Percentiles rank a stretch among this genome's conserved stretches.
Conservation (phyloP, 2,797 vertebrate genomes). For the Champsocephalus esox region DNA sequence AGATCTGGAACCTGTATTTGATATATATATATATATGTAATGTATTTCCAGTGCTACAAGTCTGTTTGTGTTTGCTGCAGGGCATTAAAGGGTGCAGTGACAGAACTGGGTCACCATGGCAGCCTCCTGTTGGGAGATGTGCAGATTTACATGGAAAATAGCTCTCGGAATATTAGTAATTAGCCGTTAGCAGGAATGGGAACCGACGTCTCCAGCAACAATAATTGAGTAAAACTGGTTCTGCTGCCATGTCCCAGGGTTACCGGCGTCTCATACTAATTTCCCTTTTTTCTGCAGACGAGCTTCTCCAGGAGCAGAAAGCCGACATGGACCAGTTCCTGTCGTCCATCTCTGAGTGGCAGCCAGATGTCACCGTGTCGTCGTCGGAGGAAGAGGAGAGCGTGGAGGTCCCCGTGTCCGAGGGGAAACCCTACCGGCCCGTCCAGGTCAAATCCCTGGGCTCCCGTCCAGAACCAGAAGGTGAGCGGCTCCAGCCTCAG, state of each 20-base stretch:
- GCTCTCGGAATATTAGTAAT: slow-evolving; percentile 69
- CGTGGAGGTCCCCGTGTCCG: slow-evolving; percentile 85
- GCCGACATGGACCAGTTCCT: slow-evolving; percentile 97
- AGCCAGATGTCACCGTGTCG: slow-evolving; percentile 91
- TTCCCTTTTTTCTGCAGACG: slow-evolving; percentile 81
- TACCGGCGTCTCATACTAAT: slow-evolving; percentile 8
- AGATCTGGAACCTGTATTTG: background rate
- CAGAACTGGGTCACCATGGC: slow-evolving; percentile 78
- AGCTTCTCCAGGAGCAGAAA: slow-evolving; percentile 94
- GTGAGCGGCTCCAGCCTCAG: slow-evolving; percentile 78
- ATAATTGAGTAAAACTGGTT: slow-evolving; percentile 33
- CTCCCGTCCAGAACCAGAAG: slow-evolving; percentile 89
- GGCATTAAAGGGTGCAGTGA: slow-evolving; percentile 63
- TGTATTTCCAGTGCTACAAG: slow-evolving; percentile 17
- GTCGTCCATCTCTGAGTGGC: slow-evolving; percentile 93
- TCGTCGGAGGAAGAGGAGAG: slow-evolving; percentile 87
- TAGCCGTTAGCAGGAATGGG: slow-evolving; percentile 65
- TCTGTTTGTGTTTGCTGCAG: slow-evolving; percentile 37
- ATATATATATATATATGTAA: background rate
- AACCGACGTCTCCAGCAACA: slow-evolving; percentile 37
- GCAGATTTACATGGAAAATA: slow-evolving; percentile 64
- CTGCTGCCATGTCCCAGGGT: slow-evolving; percentile 8
- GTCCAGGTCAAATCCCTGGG: slow-evolving; percentile 95
- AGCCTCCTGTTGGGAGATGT: slow-evolving; percentile 68
- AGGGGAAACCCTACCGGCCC: slow-evolving; percentile 91